Evolutionary conservation across 2,888 invertebrate genomes (phyloP), one percentile per base, ranked within the genome.

Genomic region (Drosophila lutescens): DNA sequence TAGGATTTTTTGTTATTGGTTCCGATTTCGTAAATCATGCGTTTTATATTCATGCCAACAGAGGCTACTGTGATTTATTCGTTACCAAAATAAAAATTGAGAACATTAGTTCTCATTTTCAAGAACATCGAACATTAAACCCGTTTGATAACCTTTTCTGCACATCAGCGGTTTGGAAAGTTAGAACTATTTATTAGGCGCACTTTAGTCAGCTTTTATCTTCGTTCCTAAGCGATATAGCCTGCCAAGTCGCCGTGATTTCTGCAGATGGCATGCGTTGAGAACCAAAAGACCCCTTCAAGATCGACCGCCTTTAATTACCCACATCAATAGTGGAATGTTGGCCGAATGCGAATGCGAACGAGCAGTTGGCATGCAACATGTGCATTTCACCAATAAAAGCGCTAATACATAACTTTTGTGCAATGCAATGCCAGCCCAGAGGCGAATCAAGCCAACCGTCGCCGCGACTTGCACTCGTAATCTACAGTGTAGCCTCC

Each of bases 321-420:
- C 74, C 54, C 34, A 36, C 66, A 66, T 66, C 66, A 40, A 69
- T 69, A 41, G 36, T 55, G 46, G 34, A 54, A 49, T 43, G 62
- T 40, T 40, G 66, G 47, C 49, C 49, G 41, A 47, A 36, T 41
- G 66, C 40, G 61, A 66, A 85, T 41, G 66, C 40, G 61, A 66
- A 85, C 79, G 82, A 62, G 73, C 58, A 56, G 57, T 76, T 63
- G 76, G 62, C 85, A 86, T 87, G 85, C 89, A 78, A 86, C 68
- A 74, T 74, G 68, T 69, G 60, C 89, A 89, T 86, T 87, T 89
- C 73, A 69, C 75, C 74, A 77, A 82, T 76, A 79, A 86, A 80
- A 70, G 75, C 87, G 87, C 70, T 86, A 82, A 88, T 88, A 58
- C 62, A 74, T 74, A 74, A 51, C 66, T 66, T 54, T 63, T 56